Percentiles rank a stretch among this genome's conserved stretches.
phyloP scores from a whole-genome alignment of 2,797 vertebrate genomes.

The Pseudotriccus pelzelni region DNA sequence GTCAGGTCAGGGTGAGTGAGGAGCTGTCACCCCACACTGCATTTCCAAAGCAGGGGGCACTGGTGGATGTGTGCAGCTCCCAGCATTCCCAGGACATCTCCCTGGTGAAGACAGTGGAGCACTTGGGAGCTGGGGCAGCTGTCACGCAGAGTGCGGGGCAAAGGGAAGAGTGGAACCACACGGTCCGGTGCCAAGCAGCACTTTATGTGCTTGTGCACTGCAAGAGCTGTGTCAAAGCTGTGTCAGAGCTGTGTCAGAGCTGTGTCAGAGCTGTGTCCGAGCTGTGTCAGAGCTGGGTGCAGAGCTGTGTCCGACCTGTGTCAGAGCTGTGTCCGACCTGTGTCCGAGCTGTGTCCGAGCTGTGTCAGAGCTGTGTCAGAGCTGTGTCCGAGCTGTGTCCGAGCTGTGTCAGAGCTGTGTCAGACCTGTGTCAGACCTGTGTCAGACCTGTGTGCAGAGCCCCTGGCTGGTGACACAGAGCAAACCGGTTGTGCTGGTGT shows the following conservation, averaged over 20 bases:
- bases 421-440: neutral
- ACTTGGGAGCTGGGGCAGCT: neutral
- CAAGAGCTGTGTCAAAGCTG: fast-evolving
- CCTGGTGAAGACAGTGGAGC: fast-evolving
- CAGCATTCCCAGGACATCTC: neutral
- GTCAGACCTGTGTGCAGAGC: neutral
- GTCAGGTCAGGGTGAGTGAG: fast-evolving
- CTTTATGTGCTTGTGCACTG: fast-evolving
- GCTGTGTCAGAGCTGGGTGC: neutral
- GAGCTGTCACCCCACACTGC: fast-evolving
- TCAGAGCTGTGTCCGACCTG: neutral
- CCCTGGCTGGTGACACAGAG: neutral
- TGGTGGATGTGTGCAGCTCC: fast-evolving
- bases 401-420: neutral
- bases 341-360: too few species aligned
- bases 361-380: fast-evolving
- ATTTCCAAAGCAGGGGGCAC: fast-evolving
- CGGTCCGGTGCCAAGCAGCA: fast-evolving
- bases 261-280: neutral
- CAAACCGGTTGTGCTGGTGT: neutral
- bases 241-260: neutral
- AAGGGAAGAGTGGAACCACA: neutral
- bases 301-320: fast-evolving
- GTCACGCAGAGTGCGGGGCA: fast-evolving
- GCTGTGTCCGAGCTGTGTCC: fast-evolving